Evolutionary conservation across 2,888 invertebrate species (phyloP), one percentile per base, ranked within the genome.

Genomic region (Epirrhoe alternata): DNA sequence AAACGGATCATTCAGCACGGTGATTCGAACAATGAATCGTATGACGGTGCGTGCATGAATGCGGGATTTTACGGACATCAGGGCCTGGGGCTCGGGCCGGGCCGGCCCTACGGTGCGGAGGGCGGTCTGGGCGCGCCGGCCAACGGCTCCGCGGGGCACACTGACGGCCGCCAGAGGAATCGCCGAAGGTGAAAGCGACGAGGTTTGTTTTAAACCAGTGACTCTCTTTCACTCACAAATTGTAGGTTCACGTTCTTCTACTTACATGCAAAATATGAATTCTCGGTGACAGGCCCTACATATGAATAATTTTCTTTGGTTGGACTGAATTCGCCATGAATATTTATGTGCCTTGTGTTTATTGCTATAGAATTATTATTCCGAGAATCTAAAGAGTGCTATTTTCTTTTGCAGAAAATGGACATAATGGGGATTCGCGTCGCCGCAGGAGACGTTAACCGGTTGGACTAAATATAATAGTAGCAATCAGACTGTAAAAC

Each of bases 201-300:
- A 93, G 93, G 93, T 93, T 92, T 93, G 93, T 93, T 90, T 88
- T 86, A 86, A 89, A 88, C 91, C 90, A 89, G 90, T 88, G 89
- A 86, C 68, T 68, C 67, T 55, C 60, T 67, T 68, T 82, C 86
- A 84, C 86, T 88, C 88, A 87, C 87, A 84, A 54, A 53, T 49
- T 24, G 38, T 50, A 55, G 59, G 50, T 55, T 71, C 69, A 68
- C 64, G 69, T 67, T 72, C 57, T 45, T 61, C 64, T 17, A 47
- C 63, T 53, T 49, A 57, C 56, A 50, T 52, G 42, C 61, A 57
- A n/a, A n/a, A n/a, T 33, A 60, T 57, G 42, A 53, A 30, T 5
- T 50, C 31, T 24, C n/a, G 16, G 16, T 38, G 49, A 53, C 47
- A 56, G 50, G 12, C 16, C 17, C 54, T 58, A 51, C 51, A 50